phyloP scores from a whole-genome alignment of 2,113 vertebrate species.

The Micronisus gabar region DNA sequence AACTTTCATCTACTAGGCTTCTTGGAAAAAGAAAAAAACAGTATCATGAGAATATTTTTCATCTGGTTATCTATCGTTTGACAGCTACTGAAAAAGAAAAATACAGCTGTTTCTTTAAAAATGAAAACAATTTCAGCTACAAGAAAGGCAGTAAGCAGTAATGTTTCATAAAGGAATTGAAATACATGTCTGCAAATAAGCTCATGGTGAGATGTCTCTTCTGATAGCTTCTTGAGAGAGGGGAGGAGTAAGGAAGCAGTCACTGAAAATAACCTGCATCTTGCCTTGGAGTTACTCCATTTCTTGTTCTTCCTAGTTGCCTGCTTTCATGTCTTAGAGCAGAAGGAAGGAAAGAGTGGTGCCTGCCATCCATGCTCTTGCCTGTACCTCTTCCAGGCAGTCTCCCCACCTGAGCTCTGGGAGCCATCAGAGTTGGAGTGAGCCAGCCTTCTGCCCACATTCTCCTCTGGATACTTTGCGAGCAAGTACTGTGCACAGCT shows the following conservation, averaged over 20 bases:
- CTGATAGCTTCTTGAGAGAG: background rate
- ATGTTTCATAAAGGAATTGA: background rate
- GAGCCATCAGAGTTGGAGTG: background rate
- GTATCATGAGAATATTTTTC: background rate
- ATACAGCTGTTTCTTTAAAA: background rate
- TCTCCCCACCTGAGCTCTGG: fast-evolving
- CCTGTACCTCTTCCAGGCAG: background rate
- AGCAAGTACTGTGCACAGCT: background rate
- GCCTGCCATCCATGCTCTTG: background rate
- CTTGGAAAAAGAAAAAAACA: background rate
- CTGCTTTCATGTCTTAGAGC: background rate
- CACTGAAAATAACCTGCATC: background rate
- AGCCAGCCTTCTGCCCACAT: background rate
- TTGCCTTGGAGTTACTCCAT: background rate
- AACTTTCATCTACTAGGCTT: background rate
- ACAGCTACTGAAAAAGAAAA: background rate
- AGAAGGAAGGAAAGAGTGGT: background rate
- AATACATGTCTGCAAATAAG: background rate
- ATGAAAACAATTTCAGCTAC: background rate
- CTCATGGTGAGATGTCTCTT: background rate
- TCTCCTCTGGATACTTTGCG: fast-evolving
- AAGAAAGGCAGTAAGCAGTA: background rate
- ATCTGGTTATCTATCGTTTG: background rate
- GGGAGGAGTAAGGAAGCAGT: background rate
- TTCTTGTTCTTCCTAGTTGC: background rate